Evolutionary conservation across 2,888 invertebrate genomes (phyloP).

Genomic region (Epinotia demarniana): DNA sequence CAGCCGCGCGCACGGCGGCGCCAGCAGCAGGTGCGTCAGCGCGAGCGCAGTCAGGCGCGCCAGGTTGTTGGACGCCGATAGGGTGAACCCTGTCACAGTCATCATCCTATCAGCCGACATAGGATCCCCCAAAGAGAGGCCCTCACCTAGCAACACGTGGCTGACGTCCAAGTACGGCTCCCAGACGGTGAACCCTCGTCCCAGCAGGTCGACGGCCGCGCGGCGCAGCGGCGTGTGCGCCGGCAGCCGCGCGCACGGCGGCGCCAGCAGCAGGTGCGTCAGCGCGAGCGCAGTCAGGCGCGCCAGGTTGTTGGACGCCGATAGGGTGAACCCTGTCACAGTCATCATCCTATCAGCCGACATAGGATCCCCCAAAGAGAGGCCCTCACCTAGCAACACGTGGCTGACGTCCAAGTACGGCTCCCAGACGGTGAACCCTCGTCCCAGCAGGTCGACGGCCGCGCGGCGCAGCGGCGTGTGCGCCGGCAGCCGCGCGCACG

Average conservation of each 20-base stretch:
- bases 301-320: slow-evolving; percentile 92
- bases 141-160: slow-evolving; percentile 70
- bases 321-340: slow-evolving; percentile 71
- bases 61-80: slow-evolving; percentile 90
- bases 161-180: slow-evolving; percentile 92
- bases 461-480: slow-evolving; percentile 97
- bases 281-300: slow-evolving; percentile 97
- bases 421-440: slow-evolving; percentile 99
- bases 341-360: neutral
- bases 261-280: slow-evolving; percentile 95
- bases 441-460: slow-evolving; percentile 98
- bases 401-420: slow-evolving; percentile 88
- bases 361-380: neutral
- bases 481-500: slow-evolving; percentile 92
- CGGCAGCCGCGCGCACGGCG: slow-evolving; percentile 93
- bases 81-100: slow-evolving; percentile 67
- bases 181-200: slow-evolving; percentile 99
- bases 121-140: neutral
- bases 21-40: slow-evolving; percentile 94
- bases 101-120: neutral
- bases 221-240: slow-evolving; percentile 96
- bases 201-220: slow-evolving; percentile 98
- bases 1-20: slow-evolving; percentile 92
- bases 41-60: slow-evolving; percentile 97
- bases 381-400: slow-evolving; percentile 66